Conservation (phyloP, 1,140 invertebrate species). For the Drosophila mauritiana region DNA sequence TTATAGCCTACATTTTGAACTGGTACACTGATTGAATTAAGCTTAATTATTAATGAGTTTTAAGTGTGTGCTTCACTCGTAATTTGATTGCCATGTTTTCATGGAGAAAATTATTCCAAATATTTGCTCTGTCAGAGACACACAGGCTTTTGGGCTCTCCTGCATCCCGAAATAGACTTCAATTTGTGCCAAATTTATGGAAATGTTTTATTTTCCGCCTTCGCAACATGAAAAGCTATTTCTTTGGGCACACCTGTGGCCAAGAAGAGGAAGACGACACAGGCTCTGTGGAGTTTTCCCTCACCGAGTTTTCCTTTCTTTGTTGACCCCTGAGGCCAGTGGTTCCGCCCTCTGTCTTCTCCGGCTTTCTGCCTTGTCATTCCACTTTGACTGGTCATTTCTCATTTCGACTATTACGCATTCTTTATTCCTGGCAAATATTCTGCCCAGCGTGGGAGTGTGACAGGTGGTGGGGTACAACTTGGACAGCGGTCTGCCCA, state of each 20-base stretch:
- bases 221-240: constrained; percentile 18
- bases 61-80: constrained; percentile 19
- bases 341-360: neutral
- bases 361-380: constrained; percentile 54
- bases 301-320: constrained; percentile 26
- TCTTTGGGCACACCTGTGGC: constrained; percentile 53
- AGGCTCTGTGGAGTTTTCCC: constrained; percentile 5
- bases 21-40: constrained; percentile 33
- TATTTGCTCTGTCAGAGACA: constrained; percentile 14
- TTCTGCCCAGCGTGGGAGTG: constrained; percentile 3
- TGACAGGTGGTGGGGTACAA: constrained; percentile 8
- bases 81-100: constrained; percentile 44
- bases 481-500: constrained; percentile 14
- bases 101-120: constrained; percentile 36
- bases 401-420: constrained; percentile 72
- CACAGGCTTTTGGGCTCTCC: neutral
- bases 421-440: constrained; percentile 41
- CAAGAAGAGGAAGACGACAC: constrained; percentile 25
- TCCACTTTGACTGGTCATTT: constrained; percentile 66
- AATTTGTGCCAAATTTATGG: constrained; percentile 70
- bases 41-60: constrained; percentile 38
- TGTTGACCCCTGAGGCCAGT: constrained; percentile 44
- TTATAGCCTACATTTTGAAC: constrained; percentile 14
- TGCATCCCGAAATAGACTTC: constrained; percentile 70
- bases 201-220: constrained; percentile 58